These are phyloP conservation scores for Drosophila pegasa DNA, from an alignment of 2,888 invertebrate genomes.

Conservation along the genomic window DNA sequence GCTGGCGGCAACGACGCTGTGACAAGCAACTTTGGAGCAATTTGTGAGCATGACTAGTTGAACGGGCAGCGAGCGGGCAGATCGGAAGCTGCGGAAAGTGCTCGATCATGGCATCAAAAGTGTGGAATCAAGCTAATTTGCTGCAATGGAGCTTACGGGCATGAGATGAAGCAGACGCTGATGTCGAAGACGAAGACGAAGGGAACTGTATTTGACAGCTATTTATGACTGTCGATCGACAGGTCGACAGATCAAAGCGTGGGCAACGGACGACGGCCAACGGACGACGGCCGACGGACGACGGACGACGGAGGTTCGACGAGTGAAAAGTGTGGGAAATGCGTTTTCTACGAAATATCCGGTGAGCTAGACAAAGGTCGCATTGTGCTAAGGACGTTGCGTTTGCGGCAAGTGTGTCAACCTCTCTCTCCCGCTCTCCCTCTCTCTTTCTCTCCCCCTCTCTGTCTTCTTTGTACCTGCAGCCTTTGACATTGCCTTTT, in stretches of 20 bases:
- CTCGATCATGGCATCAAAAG: conserved; percentile 46
- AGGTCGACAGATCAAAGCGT: conserved; percentile 59
- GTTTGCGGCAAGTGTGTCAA: conserved; percentile 59
- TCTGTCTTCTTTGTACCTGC: conserved; percentile 31
- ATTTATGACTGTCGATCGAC: conserved; percentile 63
- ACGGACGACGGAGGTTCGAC: too few relatives aligned
- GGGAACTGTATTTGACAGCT: conserved; percentile 68
- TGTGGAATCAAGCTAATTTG: conserved; percentile 72
- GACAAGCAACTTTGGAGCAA: conserved; percentile 58
- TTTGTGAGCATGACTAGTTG: conserved; percentile 63
- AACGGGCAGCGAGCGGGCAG: conserved; percentile 32
- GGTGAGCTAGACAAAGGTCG: conserved; percentile 58
- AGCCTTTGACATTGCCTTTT: conserved; percentile 16
- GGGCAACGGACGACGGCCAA: too few relatives aligned
- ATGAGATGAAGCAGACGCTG: not conserved
- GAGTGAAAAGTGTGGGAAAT: conserved; percentile 74
- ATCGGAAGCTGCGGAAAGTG: conserved; percentile 57
- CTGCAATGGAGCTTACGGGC: conserved; percentile 69
- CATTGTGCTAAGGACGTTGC: conserved; percentile 68
- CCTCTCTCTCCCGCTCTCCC: conserved; percentile 17
- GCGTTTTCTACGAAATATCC: conserved; percentile 63
- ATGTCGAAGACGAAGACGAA: conserved; percentile 13
- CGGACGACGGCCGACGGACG: too few relatives aligned
- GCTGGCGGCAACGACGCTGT: conserved; percentile 4
- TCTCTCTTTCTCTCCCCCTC: not conserved